phyloP scores from a whole-genome alignment of 1,140 invertebrate species.

The Probaryconus sp. region DNA sequence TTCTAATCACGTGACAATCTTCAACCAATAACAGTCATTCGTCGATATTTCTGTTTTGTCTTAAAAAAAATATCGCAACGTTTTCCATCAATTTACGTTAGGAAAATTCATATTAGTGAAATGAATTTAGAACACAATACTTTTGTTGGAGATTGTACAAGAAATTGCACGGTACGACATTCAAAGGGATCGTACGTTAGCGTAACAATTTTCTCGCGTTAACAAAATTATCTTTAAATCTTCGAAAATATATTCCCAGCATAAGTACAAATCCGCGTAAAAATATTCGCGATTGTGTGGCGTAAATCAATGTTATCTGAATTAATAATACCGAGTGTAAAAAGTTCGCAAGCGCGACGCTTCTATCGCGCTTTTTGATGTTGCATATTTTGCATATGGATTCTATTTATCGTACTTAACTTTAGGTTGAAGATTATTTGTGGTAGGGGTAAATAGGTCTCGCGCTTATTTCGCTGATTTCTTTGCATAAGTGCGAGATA shows the following conservation, averaged over 20 bases:
- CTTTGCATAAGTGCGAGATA: slow-evolving; percentile 3
- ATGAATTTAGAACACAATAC: too few relatives aligned
- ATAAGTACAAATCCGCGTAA: slow-evolving; percentile 13
- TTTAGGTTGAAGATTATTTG: slow-evolving; percentile 7
- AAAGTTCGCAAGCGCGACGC: too few relatives aligned
- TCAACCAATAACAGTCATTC: too few relatives aligned
- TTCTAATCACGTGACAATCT: too few relatives aligned
- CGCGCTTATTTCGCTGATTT: background rate
- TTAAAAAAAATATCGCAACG: too few relatives aligned
- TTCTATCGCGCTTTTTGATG: too few relatives aligned
- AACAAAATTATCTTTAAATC: slow-evolving; percentile 51
- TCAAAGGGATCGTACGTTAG: slow-evolving; percentile 25
- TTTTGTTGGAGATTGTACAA: too few relatives aligned
- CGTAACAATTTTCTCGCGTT: slow-evolving; percentile 35
- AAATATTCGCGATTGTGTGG: slow-evolving; percentile 5
- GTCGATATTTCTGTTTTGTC: too few relatives aligned
- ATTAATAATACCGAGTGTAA: slow-evolving; percentile 16
- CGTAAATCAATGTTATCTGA: slow-evolving; percentile 18
- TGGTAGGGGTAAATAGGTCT: background rate
- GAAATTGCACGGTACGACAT: too few relatives aligned
- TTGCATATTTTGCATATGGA: slow-evolving; percentile 6
- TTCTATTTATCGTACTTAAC: too few relatives aligned
- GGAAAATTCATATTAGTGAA: too few relatives aligned
- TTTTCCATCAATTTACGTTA: too few relatives aligned
- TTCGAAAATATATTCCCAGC: slow-evolving; percentile 23